Evolutionary conservation across 2,888 invertebrate species (phyloP).

Genomic region (Orthonychiurus folsomi): DNA sequence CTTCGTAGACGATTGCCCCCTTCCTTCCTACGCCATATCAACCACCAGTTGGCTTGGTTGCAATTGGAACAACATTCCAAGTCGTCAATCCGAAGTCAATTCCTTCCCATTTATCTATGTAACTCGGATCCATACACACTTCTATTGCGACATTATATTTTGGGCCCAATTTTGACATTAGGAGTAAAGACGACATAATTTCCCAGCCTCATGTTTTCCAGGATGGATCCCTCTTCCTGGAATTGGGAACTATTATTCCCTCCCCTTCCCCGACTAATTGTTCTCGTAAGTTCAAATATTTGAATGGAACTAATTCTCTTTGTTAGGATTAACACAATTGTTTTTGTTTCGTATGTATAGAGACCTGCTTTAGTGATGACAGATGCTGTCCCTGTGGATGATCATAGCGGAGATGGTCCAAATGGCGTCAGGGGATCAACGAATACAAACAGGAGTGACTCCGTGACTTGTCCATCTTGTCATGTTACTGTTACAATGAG

Average conservation of each 20-base stretch:
- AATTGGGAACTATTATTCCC: constrained; percentile 41
- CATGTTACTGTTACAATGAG: constrained; percentile 42
- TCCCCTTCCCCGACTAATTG: constrained; percentile 39
- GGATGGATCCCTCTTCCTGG: constrained; percentile 37
- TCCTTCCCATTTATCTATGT: too few species aligned
- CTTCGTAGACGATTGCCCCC: background rate
- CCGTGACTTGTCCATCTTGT: constrained; percentile 41
- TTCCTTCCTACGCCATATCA: background rate
- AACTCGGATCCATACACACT: too few species aligned
- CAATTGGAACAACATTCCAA: constrained; percentile 24
- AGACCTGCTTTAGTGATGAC: constrained; percentile 40
- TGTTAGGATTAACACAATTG: background rate
- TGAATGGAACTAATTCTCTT: background rate
- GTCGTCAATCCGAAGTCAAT: too few species aligned
- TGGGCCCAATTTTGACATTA: too few species aligned
- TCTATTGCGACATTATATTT: too few species aligned
- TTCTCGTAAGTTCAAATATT: constrained; percentile 33
- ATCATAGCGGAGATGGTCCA: constrained; percentile 18
- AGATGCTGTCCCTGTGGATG: constrained; percentile 32
- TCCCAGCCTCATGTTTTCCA: background rate
- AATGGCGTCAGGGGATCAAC: constrained; percentile 27
- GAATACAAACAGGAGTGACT: constrained; percentile 38
- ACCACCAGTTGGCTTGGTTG: constrained; percentile 26
- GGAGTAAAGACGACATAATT: too few species aligned
- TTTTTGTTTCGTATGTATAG: constrained; percentile 17